Conservation (phyloP, 30 jellyfish, hydroid and myxozoan species). For the Aurelia aurita region DNA sequence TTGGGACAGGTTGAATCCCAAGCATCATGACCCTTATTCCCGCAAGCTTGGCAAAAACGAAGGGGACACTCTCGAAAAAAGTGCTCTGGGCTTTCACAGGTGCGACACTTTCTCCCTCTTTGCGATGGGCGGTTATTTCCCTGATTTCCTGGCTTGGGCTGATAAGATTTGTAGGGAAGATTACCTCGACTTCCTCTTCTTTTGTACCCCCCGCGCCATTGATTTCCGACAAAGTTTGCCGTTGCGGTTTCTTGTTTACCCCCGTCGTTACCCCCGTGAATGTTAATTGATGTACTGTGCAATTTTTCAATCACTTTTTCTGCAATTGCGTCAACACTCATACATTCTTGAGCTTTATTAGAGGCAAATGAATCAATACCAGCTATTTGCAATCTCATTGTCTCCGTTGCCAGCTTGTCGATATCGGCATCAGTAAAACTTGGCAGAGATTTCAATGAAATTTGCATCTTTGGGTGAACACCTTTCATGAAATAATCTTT, state of each 20-base stretch:
- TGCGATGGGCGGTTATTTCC: background rate
- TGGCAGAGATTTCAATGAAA: constrained; percentile 8
- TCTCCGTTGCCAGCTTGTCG: constrained; percentile 15
- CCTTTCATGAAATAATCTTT: constrained; percentile 7
- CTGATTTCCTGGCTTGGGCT: background rate
- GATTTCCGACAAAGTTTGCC: constrained; percentile 23
- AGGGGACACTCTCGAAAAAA: constrained; percentile 42
- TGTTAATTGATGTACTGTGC: background rate
- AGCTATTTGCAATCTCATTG: constrained; percentile 13
- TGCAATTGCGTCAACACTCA: constrained; percentile 14
- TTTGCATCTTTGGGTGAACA: constrained; percentile 33
- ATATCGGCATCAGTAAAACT: background rate
- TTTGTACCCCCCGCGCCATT: no score
- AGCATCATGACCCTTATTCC: no score
- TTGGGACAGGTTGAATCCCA: constrained; percentile 41
- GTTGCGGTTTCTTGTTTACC: constrained; percentile 25
- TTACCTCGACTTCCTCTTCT: constrained; percentile 12
- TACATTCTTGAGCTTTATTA: constrained; percentile 6
- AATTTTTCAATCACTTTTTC: constrained; percentile 2
- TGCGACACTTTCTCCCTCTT: constrained; percentile 28
- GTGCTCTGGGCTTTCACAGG: constrained; percentile 45
- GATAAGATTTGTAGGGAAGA: background rate
- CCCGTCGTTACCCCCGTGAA: no score
- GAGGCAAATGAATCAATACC: constrained; percentile 5
- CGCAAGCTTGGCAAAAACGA: constrained; percentile 45